Percentiles rank a stretch among this genome's conserved stretches.
Conservation (phyloP, 2,797 vertebrate genomes). For the Xerus rutilus region DNA sequence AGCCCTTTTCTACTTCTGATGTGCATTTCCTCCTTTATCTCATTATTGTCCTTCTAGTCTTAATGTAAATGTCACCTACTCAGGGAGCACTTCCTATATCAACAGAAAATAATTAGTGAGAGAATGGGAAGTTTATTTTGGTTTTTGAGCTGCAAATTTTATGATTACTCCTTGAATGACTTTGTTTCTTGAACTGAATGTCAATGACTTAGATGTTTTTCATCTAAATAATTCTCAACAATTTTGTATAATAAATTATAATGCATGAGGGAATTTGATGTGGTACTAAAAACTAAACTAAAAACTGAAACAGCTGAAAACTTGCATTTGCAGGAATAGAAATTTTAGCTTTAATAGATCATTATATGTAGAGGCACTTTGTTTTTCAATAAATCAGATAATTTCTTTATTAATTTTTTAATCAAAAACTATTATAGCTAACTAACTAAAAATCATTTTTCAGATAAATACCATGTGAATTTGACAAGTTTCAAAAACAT, state of each 20-base stretch:
- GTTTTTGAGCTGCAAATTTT: conserved; percentile 70
- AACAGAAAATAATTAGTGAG: conserved; percentile 79
- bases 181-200: conserved; percentile 72
- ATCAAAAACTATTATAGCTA: not conserved
- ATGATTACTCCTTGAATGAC: conserved; percentile 64
- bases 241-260: conserved; percentile 63
- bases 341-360: conserved; percentile 5
- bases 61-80: conserved; percentile 78
- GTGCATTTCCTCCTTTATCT: conserved; percentile 50
- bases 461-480: not conserved
- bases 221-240: conserved; percentile 44
- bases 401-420: not conserved
- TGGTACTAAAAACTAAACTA: not conserved
- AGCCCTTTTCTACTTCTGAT: not conserved
- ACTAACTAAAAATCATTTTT: not conserved
- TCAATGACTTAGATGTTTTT: conserved; percentile 61
- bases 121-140: conserved; percentile 77
- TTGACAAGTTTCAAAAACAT: not conserved
- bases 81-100: conserved; percentile 67
- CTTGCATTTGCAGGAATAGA: not conserved
- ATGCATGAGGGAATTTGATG: conserved; percentile 8
- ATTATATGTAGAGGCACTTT: not conserved
- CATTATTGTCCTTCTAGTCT: conserved; percentile 67
- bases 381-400: conserved; percentile 56
- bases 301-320: not conserved